Conservation (phyloP, 2,113 vertebrate genomes). For the Eulemur rufifrons region DNA sequence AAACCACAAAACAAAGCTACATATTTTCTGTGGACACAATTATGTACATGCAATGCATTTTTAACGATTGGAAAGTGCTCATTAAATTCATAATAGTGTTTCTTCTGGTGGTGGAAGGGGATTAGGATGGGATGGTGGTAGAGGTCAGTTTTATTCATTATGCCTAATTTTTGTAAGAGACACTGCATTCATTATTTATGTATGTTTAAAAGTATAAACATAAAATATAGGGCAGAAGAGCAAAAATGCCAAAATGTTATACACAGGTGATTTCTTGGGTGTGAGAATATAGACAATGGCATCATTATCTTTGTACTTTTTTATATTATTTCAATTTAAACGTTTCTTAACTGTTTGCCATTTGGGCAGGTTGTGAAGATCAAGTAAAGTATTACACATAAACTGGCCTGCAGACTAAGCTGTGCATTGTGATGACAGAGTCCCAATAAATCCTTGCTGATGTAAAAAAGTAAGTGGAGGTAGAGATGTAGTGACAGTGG, state of each 20-base stretch:
- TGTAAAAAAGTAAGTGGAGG: background rate
- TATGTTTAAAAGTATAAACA: background rate
- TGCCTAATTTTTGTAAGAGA: background rate
- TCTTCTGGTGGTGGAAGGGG: background rate
- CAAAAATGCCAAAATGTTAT: background rate
- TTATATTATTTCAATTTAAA: background rate
- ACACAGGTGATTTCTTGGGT: background rate
- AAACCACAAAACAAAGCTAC: background rate
- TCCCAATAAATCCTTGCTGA: background rate
- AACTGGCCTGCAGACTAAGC: background rate
- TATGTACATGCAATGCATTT: background rate
- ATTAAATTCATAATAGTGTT: background rate
- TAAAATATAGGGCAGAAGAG: background rate
- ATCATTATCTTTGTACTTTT: background rate
- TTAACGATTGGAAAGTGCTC: background rate
- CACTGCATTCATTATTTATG: background rate
- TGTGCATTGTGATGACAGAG: background rate
- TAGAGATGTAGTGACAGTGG: background rate
- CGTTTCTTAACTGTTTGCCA: background rate
- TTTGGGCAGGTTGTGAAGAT: background rate
- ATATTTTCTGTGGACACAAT: slow-evolving; percentile 5
- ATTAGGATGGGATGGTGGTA: background rate
- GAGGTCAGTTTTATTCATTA: background rate
- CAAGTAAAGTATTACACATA: background rate
- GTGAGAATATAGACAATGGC: background rate